Evolutionary conservation across 2,888 invertebrate genomes (phyloP).

Genomic region (Drosophila cyrtoloma): DNA sequence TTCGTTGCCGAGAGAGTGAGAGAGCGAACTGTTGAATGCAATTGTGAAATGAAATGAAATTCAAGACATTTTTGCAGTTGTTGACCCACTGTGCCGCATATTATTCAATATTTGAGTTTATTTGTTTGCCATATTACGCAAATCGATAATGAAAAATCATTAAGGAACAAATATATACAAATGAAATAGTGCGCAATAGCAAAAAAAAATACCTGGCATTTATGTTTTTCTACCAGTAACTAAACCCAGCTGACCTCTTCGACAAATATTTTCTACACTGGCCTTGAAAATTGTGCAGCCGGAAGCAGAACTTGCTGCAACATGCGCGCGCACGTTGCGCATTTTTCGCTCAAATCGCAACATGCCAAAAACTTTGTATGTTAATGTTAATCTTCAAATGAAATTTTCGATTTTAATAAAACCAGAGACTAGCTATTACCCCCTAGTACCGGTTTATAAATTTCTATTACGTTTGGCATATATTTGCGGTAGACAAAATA

Average conservation of each 20-base stretch:
- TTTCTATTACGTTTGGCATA: conserved; percentile 22
- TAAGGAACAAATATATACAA: neutral
- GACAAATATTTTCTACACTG: neutral
- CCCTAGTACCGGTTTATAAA: conserved; percentile 33
- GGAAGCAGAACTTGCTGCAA: neutral
- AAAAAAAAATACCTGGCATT: neutral
- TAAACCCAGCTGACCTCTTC: neutral
- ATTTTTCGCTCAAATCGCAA: neutral
- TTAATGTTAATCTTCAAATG: conserved; percentile 12
- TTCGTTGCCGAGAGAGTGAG: neutral
- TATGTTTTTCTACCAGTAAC: neutral
- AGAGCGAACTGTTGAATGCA: conserved; percentile 4
- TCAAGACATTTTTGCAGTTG: neutral
- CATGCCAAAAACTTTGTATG: conserved; percentile 12
- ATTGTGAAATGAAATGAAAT: neutral
- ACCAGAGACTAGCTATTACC: conserved; percentile 29
- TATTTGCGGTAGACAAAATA: conserved; percentile 17
- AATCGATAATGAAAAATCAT: neutral
- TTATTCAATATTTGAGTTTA: too few species aligned
- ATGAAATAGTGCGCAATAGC: too few species aligned
- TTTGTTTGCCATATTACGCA: too few species aligned
- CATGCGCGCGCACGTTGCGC: neutral
- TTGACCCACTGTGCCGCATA: too few species aligned
- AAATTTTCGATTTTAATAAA: conserved; percentile 8
- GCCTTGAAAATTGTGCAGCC: conserved; percentile 2